phyloP scores from a whole-genome alignment of 2,888 invertebrate genomes.

The Meteorus cinctellus region DNA sequence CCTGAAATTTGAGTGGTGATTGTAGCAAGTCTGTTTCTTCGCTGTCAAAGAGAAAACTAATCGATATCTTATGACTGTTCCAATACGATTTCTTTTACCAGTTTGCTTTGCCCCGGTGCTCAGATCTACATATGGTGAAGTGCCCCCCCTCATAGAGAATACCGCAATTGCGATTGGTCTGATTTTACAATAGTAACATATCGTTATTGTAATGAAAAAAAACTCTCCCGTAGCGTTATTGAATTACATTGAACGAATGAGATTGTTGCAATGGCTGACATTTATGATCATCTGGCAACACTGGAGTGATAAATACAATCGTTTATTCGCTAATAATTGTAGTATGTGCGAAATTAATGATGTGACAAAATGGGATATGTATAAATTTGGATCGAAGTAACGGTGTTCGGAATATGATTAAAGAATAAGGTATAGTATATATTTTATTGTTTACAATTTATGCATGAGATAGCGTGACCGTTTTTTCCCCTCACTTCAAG shows the following conservation, averaged over 20 bases:
- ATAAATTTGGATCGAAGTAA: no score
- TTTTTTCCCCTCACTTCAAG: constrained; percentile 43
- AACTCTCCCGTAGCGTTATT: constrained; percentile 45
- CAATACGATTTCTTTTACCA: no score
- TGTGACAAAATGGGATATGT: no score
- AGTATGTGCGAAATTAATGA: neutral
- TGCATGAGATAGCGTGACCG: constrained; percentile 13
- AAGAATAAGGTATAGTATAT: neutral
- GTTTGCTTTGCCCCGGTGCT: no score
- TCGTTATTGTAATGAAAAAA: constrained; percentile 44
- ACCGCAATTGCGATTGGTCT: constrained; percentile 50
- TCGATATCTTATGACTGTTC: no score
- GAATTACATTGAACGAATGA: constrained; percentile 45
- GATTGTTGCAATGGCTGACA: constrained; percentile 49
- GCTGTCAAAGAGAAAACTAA: no score
- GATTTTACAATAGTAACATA: constrained; percentile 46
- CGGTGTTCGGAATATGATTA: no score
- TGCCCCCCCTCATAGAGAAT: constrained; percentile 33
- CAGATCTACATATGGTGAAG: neutral
- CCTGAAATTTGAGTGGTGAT: no score
- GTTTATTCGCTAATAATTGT: neutral
- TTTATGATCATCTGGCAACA: neutral
- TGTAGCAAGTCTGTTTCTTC: no score
- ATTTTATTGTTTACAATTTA: neutral
- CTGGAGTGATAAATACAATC: constrained; percentile 4